Evolutionary conservation across 1,140 invertebrate genomes (phyloP), one percentile per base, ranked within the genome.

Genomic region (Parapsyche elsis): DNA sequence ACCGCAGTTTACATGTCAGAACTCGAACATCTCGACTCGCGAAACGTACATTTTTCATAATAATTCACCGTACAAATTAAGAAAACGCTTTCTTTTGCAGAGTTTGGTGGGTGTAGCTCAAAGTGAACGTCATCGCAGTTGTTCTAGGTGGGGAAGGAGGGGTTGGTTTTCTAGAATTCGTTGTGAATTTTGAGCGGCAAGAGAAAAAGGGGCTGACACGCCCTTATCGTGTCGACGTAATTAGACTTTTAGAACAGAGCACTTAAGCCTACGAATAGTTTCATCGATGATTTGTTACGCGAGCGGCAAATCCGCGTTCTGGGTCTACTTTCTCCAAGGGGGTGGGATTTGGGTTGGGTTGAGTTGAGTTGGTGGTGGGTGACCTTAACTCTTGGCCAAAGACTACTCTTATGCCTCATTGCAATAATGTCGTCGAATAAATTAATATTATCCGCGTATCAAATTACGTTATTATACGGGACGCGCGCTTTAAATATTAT

Each of bases 181-280:
- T 61, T 19, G 57, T 61, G 57, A 61, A 61, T 61, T 61, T 61
- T 61, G 57, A 61, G 21, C 57, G 57, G 16, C 57, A 19, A 9
- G n/a, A 21, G 57, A 61, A 61, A 61, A 61, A 61, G 57, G 38
- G 23, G 21, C 67, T 45, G 67, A 26, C 67, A 71, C 67, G 67
- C 67, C 67, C 26, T 71, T 71, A 71, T 71, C 67, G 67, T 71
- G 67, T 71, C 38, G 23, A 14, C 38, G 16, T 38, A 71, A 71
- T 71, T 71, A 71, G 67, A 71, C 16, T 30, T 71, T 38, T 19
- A n/a, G 71, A 14, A 44, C 23, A 30, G 19, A n/a, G 71, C 7
- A 9, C 21, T 61, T 19, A 61, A 61, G 57, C 57, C 21, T 19
- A 21, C 57, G 57, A 61, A 61, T 61, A 61, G 57, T 61, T 61